Evolutionary conservation across 2,797 vertebrate genomes (phyloP), one percentile per base, ranked within the genome.

Genomic region (Glyptemys insculpta): DNA sequence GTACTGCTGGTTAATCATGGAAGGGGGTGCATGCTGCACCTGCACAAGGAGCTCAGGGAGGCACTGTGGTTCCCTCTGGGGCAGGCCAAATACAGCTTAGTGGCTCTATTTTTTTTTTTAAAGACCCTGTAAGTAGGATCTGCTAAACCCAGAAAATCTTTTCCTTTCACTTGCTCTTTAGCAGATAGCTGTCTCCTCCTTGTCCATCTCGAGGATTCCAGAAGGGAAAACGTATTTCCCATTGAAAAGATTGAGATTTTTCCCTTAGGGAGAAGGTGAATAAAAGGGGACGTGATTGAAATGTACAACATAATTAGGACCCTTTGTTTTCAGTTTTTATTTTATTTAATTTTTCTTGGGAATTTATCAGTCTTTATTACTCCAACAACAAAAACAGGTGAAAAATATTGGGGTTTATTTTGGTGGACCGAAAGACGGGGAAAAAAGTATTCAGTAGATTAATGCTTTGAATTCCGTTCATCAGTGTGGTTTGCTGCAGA

Each of bases 131-230:
- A 85, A 57, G 82, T 86, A 53, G 1, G 29, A 50, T 0, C 31
- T 86, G 3, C 59, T 54, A 21, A 27, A 1, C 15, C 4, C 9
- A 12, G n/a, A 15, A 29, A 57, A 0, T 19, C 9, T 34, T 74
- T 47, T 68, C 44, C n/a, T 68, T 72, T 72, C 65, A 72, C 65
- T 37, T 72, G n/a, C 18, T 37, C 65, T 92, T 90, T 56, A 53
- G 0, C 0, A 79, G 74, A 27, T 29, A 1, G 29, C 41, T 76
- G 11, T 6, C 19, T 81, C 21, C n/a, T 86, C 72, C 31, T 54
- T 1, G 21, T 49, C 5, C 78, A 50, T 44, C 4, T 31, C 44
- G 86, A 78, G 3, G 65, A 29, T 72, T 89, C 34, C 7, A 23
- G 8, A 47, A 34, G 8, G 79, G 18, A 14, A 87, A 93, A 87